These are phyloP conservation scores for Heterodera schachtii DNA, from an alignment of 1,140 invertebrate species.

Conservation along the genomic window DNA sequence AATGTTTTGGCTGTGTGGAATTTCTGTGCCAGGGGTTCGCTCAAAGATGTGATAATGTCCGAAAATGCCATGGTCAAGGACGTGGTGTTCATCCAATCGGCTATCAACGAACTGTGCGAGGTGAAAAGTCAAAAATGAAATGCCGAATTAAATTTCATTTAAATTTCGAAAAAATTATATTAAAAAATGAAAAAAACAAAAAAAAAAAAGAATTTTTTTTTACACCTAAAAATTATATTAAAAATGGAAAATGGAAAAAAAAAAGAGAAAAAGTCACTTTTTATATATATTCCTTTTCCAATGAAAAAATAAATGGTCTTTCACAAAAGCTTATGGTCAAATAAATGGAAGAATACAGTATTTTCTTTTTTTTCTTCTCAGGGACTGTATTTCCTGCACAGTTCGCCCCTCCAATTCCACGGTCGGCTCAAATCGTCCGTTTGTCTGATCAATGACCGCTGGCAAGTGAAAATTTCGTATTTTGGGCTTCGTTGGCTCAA, in stretches of 20 bases:
- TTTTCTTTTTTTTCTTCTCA: slow-evolving; percentile 17
- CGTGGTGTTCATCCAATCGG: slow-evolving; percentile 60
- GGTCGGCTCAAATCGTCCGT: slow-evolving; percentile 54
- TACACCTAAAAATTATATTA: too few relatives aligned
- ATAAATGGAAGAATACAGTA: too few relatives aligned
- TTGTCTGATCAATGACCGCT: slow-evolving; percentile 61
- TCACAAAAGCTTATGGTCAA: too few relatives aligned
- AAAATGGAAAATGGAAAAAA: too few relatives aligned
- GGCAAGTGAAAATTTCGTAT: slow-evolving; percentile 58
- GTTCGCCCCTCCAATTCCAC: slow-evolving; percentile 41
- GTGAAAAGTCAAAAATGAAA: neutral
- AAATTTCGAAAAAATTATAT: neutral
- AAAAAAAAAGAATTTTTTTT: too few relatives aligned
- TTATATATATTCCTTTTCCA: too few relatives aligned
- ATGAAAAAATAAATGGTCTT: too few relatives aligned
- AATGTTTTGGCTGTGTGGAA: slow-evolving; percentile 69
- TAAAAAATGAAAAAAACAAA: neutral
- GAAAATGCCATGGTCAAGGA: slow-evolving; percentile 54
- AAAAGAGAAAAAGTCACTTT: too few relatives aligned
- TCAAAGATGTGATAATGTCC: slow-evolving; percentile 56
- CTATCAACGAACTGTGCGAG: slow-evolving; percentile 56
- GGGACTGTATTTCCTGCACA: slow-evolving; percentile 50
- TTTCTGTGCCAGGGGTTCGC: slow-evolving; percentile 55
- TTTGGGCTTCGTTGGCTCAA: slow-evolving; percentile 40
- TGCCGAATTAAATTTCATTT: too few relatives aligned